A percentile compares a stretch with the other conserved stretches of the same genome.
phyloP scores from a whole-genome alignment of 2,113 vertebrate species.

The Phalacrocorax aristotelis region DNA sequence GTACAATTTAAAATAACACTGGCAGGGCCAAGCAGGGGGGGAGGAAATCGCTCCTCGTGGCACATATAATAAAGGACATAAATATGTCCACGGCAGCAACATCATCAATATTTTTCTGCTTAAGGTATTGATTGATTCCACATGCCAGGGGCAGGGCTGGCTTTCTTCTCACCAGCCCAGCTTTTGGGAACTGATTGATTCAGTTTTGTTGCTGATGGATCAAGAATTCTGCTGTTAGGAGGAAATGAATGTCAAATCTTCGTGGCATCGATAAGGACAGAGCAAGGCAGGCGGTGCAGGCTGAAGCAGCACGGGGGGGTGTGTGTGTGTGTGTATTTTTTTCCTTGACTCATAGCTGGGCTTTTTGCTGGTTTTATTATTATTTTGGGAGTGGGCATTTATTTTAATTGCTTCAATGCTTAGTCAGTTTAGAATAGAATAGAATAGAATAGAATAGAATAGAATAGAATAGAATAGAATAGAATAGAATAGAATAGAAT shows the following conservation, averaged over 20 bases:
- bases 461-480: not conserved
- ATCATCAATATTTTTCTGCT: constrained; percentile 23
- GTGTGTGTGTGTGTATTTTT: not conserved
- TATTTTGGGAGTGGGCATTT: not conserved
- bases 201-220: constrained; percentile 24
- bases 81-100: not conserved
- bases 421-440: not conserved
- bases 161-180: constrained; percentile 15
- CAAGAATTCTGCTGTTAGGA: constrained; percentile 8
- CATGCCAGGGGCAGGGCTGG: not conserved
- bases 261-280: not conserved
- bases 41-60: not conserved
- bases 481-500: not conserved
- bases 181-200: constrained; percentile 48
- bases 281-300: not conserved
- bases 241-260: not conserved
- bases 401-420: not conserved
- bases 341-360: not conserved
- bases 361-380: not conserved
- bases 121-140: constrained; percentile 23
- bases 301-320: not conserved
- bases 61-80: not conserved
- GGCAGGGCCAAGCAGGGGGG: not conserved
- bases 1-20: not conserved
- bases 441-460: not conserved